Evolutionary conservation across 2,888 invertebrate genomes (phyloP).

Genomic region (Cerastis rubricosa): DNA sequence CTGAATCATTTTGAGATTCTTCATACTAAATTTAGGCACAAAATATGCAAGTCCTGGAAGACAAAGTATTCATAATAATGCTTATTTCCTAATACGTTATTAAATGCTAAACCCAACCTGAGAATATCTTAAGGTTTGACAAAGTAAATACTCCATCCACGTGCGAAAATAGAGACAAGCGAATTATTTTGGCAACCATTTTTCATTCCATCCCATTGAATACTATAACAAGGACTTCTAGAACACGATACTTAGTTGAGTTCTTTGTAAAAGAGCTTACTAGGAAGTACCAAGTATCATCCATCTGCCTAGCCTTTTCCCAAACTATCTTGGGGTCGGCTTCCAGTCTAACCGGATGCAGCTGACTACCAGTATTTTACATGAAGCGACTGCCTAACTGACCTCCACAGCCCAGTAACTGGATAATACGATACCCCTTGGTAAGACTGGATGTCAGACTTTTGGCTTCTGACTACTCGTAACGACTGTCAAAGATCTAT

Average conservation of each 20-base stretch:
- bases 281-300: background rate
- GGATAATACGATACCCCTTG: too few relatives aligned
- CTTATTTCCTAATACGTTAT: background rate
- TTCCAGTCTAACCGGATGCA: too few relatives aligned
- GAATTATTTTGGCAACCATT: slow-evolving; percentile 1
- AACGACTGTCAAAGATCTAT: too few relatives aligned
- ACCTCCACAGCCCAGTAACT: too few relatives aligned
- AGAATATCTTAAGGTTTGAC: background rate
- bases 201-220: too few relatives aligned
- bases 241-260: background rate
- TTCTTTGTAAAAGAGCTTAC: background rate
- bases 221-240: background rate
- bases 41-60: background rate
- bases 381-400: too few relatives aligned
- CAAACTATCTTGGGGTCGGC: too few relatives aligned
- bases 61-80: background rate
- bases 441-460: too few relatives aligned
- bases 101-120: background rate
- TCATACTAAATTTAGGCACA: background rate
- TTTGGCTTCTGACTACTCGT: too few relatives aligned
- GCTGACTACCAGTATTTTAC: too few relatives aligned
- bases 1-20: too few relatives aligned
- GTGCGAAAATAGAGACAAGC: background rate
- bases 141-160: slow-evolving; percentile 10
- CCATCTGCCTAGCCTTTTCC: too few relatives aligned